Evolutionary conservation across 1,140 invertebrate genomes (phyloP).

Genomic region (Drosophila setifemur): DNA sequence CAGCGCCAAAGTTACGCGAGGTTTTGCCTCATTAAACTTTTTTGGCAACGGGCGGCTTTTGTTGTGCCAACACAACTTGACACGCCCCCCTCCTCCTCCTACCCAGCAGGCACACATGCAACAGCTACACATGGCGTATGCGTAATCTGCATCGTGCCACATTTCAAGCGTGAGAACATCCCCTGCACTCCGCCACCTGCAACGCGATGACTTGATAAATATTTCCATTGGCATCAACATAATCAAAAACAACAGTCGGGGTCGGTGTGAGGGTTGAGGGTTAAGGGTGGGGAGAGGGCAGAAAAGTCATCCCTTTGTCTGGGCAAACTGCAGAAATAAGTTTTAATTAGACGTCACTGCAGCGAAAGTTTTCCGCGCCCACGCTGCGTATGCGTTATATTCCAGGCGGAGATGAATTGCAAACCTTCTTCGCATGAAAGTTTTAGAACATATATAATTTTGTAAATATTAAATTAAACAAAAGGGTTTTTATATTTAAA

Average conservation of each 20-base stretch:
- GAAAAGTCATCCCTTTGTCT: constrained; percentile 30
- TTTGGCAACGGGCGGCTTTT: constrained; percentile 7
- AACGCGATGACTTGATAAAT: constrained; percentile 64
- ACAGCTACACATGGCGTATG: constrained; percentile 34
- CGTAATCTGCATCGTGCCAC: constrained; percentile 44
- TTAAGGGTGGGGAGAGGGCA: neutral
- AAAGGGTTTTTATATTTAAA: no score
- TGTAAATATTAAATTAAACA: no score
- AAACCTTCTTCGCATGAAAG: no score
- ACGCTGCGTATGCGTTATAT: constrained; percentile 58
- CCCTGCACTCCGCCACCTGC: constrained; percentile 22
- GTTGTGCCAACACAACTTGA: constrained; percentile 48
- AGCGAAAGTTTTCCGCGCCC: constrained; percentile 46
- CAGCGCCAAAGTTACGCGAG: constrained; percentile 48
- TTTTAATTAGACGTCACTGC: constrained; percentile 68
- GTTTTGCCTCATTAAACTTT: constrained; percentile 62
- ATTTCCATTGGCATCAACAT: constrained; percentile 65
- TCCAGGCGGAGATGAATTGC: constrained; percentile 18
- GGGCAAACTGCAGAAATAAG: constrained; percentile 46
- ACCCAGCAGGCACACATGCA: neutral
- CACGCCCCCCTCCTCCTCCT: neutral
- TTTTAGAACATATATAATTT: no score
- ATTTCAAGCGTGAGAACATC: neutral
- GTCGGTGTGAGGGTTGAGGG: no score
- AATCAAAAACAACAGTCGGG: constrained; percentile 21